phyloP scores from a whole-genome alignment of 2,797 vertebrate genomes.

The Tenualosa thibaudeaui region DNA sequence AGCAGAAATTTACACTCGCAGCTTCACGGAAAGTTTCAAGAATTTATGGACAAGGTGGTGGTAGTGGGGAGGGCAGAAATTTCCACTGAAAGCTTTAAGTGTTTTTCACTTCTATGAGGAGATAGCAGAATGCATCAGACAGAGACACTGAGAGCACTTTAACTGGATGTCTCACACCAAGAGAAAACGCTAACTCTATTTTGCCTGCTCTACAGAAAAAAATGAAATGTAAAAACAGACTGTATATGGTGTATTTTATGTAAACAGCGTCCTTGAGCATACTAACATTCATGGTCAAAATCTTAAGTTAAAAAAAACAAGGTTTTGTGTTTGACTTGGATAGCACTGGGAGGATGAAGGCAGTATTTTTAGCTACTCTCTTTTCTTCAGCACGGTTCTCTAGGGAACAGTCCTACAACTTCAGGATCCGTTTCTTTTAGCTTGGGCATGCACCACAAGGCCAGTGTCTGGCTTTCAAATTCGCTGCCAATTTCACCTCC shows the following conservation, averaged over 20 bases:
- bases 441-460: neutral
- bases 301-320: neutral
- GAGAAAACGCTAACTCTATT: neutral
- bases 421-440: conserved; percentile 9
- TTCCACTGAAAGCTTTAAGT: neutral
- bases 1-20: conserved; percentile 10
- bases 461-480: neutral
- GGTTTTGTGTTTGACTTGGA: neutral
- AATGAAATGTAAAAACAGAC: neutral
- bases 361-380: conserved; percentile 18
- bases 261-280: neutral
- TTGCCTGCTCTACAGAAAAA: neutral
- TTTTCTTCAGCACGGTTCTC: neutral
- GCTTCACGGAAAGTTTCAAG: conserved; percentile 39
- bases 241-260: neutral
- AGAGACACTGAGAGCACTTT: neutral
- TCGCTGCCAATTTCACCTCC: neutral
- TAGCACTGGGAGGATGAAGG: neutral
- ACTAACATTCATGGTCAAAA: neutral
- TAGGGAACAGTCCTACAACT: conserved; percentile 14
- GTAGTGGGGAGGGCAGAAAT: conserved; percentile 25
- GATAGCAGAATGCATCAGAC: neutral
- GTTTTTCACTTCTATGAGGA: neutral
- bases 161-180: neutral
- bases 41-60: conserved; percentile 38